Base-by-base conservation (phyloP, 2,113 vertebrate genomes). In the Pseudolaguvia tuberculata region DNA sequence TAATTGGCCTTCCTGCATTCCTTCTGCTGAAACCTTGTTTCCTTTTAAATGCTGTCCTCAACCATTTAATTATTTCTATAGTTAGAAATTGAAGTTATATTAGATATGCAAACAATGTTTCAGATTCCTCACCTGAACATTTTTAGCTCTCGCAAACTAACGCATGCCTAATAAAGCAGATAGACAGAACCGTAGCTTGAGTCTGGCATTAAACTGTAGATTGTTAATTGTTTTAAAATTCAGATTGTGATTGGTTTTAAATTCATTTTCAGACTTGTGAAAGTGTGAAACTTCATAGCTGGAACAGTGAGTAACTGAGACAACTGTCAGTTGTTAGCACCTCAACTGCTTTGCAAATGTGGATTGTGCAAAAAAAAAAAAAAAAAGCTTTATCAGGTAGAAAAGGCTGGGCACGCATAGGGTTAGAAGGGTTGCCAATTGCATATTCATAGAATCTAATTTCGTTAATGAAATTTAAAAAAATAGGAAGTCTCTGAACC, bases 1-100 rank as follows among this genome's bases (percentile, higher is more conserved):
- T 81, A 81, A 78, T 81, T 78, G 76, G 72, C 74, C 76, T 72
- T 73, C 70, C 69, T 81, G 62, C 76, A 69, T 81, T 81, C 50
- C 35, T 75, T 70, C 21, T 68, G 31, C 65, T n/a, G 55, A 55
- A 72, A 69, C 76, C 56, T 63, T 51, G 39, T 63, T 61, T 69
- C 56, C 69, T 73, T 58, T 79, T 67, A 70, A 45, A 52, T 52
- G 23, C 74, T 62, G 35, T 51, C 53, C 68, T 70, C 42, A 68
- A 61, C 76, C 58, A 61, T 77, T 77, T n/a, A n/a, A n/a, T 47
- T 63, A 70, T 70, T 14, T 31, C 57, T 77, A 18, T 77, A 63
- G 50, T 17, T 62, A 50, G 18, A 23, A 55, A 62, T 21, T 42
- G 29, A 61, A 20, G 20, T 66, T 61, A 13, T 59, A 66, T 35